Base-by-base conservation (phyloP, 2,888 invertebrate species). In the Synanthedon formicaeformis region DNA sequence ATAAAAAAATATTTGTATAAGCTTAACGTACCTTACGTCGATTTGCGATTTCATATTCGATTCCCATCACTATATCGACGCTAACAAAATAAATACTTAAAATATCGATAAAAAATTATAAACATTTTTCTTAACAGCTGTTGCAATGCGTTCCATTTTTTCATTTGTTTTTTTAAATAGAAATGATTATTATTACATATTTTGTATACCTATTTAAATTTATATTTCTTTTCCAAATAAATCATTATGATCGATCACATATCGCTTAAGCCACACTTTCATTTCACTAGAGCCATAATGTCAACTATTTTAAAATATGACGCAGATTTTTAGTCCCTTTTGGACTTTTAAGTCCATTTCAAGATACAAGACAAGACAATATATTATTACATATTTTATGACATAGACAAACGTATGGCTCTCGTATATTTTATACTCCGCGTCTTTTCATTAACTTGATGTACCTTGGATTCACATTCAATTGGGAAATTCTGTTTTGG, bases 31-130 rank as follows among this genome's bases (percentile, higher is more conserved):
- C 16, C 49, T 23, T 23, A 18, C 16, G 16, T 45, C 45, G 45
- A 45, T 45, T 14, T 14, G 45, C 45, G 14, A n/a, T 14, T 45
- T 45, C 8, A 5, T 13, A 45, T 45, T 45, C 45, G 45, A 45
- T 45, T 45, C 45, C 45, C 49, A 45, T 14, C 23, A 49, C 12
- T 56, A 49, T 16, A 16, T 55, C 58, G 59, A 71, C 60, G 67
- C 75, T 79, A 79, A 67, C 73, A 77, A 81, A 83, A 83, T 83
- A 83, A 83, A 83, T 83, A 83, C 81, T 82, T 82, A 78, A 74
- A 79, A 79, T 78, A 81, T 78, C 80, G 76, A 45, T 78, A 79
- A 73, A 75, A 71, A 74, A 74, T 75, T 77, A 76, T 67, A 78
- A 74, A 73, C 73, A 71, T 70, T 73, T 67, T 53, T 6, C n/a